phyloP scores from a whole-genome alignment of 2,113 vertebrate species.

The Choloepus hoffmanni region DNA sequence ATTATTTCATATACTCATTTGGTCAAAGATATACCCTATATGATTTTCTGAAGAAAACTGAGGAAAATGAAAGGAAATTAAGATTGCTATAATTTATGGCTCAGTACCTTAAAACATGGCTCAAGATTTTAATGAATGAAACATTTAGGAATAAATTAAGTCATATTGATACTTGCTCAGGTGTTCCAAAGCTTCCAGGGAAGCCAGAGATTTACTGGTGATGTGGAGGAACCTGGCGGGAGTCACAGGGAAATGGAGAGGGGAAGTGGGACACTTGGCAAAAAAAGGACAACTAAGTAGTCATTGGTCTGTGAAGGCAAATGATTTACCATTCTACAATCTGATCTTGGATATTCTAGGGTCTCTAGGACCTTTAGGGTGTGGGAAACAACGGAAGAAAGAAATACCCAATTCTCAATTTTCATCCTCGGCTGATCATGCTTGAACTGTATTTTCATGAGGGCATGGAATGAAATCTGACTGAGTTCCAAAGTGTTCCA shows the following conservation, averaged over 20 bases:
- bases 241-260: neutral
- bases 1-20: neutral
- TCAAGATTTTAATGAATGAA: conserved; percentile 29
- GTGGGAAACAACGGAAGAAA: neutral
- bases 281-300: neutral
- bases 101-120: neutral
- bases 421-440: neutral
- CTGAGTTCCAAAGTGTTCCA: neutral
- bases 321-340: neutral
- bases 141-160: neutral
- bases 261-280: neutral
- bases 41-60: conserved; percentile 10
- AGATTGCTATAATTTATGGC: neutral
- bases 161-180: neutral
- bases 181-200: too few relatives aligned
- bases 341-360: neutral
- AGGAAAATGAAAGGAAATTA: neutral
- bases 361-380: neutral
- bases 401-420: neutral
- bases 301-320: neutral
- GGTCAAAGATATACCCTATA: neutral
- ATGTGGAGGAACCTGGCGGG: neutral
- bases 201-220: neutral
- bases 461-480: neutral
- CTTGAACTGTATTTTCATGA: neutral